Conservation (phyloP, 2,797 vertebrate genomes). For the Rhynchonycteris naso region DNA sequence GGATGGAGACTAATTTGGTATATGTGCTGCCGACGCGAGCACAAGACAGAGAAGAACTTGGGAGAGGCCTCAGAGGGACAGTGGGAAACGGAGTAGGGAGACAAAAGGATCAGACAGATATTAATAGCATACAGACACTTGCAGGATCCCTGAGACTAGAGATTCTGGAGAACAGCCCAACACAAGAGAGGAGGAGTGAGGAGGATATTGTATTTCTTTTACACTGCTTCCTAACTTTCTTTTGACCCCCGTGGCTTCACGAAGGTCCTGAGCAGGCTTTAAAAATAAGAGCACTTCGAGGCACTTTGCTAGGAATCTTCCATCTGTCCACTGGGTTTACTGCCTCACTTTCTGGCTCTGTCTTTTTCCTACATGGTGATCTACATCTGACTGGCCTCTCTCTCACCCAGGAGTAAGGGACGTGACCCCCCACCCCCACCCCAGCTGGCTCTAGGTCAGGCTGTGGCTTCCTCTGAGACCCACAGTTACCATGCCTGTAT, state of each 20-base stretch:
- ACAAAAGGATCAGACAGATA: neutral
- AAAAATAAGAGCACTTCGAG: neutral
- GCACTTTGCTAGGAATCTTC: neutral
- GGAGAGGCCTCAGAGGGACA: neutral
- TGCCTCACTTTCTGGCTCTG: accelerated
- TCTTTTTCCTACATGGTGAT: neutral
- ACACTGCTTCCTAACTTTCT: neutral
- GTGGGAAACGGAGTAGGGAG: neutral
- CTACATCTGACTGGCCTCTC: neutral
- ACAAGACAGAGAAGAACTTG: neutral
- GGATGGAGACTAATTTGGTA: neutral
- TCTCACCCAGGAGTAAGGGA: neutral
- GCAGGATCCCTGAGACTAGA: neutral
- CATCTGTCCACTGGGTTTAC: neutral
- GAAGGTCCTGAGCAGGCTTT: neutral
- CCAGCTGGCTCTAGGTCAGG: too few relatives aligned
- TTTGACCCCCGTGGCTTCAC: neutral
- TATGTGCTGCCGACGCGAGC: too few relatives aligned
- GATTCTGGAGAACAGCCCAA: neutral
- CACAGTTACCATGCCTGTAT: too few relatives aligned
- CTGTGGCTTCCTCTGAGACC: neutral
- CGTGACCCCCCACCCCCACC: accelerated
- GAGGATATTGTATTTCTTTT: neutral
- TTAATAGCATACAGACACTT: neutral
- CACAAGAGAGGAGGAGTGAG: neutral